phyloP scores from a whole-genome alignment of 2,797 vertebrate genomes.

The Podarcis lilfordi region DNA sequence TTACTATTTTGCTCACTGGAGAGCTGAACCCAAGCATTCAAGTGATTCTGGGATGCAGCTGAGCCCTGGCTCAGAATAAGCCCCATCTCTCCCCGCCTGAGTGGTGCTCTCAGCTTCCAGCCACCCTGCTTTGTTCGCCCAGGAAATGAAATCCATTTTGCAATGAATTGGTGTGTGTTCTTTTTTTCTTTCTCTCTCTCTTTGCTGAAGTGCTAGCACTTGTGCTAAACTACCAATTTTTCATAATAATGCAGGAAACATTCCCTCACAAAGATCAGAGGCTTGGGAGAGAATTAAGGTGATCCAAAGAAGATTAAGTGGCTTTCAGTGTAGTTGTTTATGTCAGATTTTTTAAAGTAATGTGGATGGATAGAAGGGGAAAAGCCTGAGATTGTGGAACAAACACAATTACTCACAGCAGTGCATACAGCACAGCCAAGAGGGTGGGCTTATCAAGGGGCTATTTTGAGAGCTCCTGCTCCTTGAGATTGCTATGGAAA shows the following conservation, averaged over 20 bases:
- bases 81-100: accelerated
- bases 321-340: conserved; percentile 27
- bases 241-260: conserved; percentile 30
- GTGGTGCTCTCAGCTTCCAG: too few relatives aligned
- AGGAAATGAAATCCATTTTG: conserved; percentile 6
- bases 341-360: conserved; percentile 26
- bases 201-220: conserved; percentile 12
- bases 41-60: too few relatives aligned
- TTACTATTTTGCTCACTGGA: neutral
- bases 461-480: neutral
- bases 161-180: neutral
- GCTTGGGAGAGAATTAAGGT: conserved; percentile 29
- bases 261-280: neutral
- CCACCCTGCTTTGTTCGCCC: neutral
- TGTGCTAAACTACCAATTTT: conserved; percentile 25
- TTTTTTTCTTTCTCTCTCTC: neutral
- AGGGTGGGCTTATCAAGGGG: neutral
- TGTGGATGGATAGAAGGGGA: conserved; percentile 7
- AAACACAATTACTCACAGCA: conserved; percentile 14
- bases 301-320: conserved; percentile 28
- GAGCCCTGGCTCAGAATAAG: neutral
- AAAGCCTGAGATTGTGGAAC: neutral
- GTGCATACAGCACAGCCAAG: neutral
- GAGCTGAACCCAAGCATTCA: neutral
- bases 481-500: neutral